These are phyloP conservation scores for Ramphastos sulfuratus DNA, from an alignment of 2,113 vertebrate species.

Conservation along the genomic window DNA sequence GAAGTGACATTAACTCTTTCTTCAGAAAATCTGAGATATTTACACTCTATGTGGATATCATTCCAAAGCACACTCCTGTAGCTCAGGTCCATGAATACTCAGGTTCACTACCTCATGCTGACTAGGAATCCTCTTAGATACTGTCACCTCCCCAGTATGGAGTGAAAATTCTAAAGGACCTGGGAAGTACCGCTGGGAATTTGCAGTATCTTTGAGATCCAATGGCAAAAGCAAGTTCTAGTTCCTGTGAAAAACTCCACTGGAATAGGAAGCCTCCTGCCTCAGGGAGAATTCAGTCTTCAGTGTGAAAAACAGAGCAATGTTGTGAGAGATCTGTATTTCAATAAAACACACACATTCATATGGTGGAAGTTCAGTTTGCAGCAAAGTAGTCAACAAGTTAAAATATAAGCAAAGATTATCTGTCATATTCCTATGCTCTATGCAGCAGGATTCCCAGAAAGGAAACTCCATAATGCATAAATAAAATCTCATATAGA, in stretches of 20 bases:
- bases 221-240: neutral
- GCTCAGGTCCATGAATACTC: neutral
- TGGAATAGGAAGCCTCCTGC: neutral
- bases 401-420: constrained; percentile 48
- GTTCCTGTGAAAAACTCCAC: neutral
- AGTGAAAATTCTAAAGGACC: neutral
- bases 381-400: constrained; percentile 37
- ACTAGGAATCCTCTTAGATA: neutral
- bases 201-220: neutral
- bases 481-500: neutral
- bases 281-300: neutral
- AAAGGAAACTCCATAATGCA: constrained; percentile 24
- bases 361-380: neutral
- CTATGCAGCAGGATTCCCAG: neutral
- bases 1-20: neutral
- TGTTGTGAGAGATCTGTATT: neutral
- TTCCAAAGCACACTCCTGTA: neutral
- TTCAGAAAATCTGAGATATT: neutral
- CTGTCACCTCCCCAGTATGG: neutral
- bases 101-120: neutral
- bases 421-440: constrained; percentile 14
- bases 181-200: neutral
- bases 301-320: neutral
- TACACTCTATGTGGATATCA: accelerated
- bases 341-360: neutral